phyloP scores from a whole-genome alignment of 2,888 invertebrate species.

The Teleogryllus oceanicus region DNA sequence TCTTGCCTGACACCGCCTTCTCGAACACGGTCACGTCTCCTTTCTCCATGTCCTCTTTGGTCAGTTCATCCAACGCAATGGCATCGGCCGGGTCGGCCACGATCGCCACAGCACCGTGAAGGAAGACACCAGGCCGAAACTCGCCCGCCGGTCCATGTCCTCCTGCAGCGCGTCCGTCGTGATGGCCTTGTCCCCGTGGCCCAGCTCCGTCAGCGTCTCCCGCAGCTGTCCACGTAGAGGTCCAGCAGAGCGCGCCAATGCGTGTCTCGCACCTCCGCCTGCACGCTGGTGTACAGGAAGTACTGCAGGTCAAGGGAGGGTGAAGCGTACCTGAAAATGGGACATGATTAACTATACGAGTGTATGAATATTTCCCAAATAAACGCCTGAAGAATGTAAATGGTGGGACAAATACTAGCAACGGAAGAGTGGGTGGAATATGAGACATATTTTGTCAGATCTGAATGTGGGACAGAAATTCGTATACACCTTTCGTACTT shows the following conservation, averaged over 20 bases:
- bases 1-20: conserved; percentile 22
- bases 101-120: conserved; percentile 33
- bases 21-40: conserved; percentile 23
- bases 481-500: no score
- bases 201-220: conserved; percentile 25
- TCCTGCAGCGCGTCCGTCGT: conserved; percentile 34
- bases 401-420: no score
- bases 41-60: conserved; percentile 2
- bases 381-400: no score
- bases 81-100: conserved; percentile 31
- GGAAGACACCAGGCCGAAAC: conserved; percentile 35
- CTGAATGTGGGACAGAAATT: no score
- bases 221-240: conserved; percentile 32
- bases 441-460: no score
- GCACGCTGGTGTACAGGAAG: conserved; percentile 35
- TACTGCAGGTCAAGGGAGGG: conserved; percentile 37
- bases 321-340: conserved; percentile 30
- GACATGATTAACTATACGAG: no score
- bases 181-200: conserved; percentile 23
- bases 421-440: no score
- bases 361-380: no score
- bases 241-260: conserved; percentile 32
- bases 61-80: conserved; percentile 24
- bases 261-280: conserved; percentile 27
- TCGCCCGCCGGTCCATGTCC: conserved; percentile 34